A percentile compares a stretch with the other conserved stretches of the same genome.
Evolutionary conservation across 2,113 vertebrate genomes (phyloP).

Genomic region (Alces alces): DNA sequence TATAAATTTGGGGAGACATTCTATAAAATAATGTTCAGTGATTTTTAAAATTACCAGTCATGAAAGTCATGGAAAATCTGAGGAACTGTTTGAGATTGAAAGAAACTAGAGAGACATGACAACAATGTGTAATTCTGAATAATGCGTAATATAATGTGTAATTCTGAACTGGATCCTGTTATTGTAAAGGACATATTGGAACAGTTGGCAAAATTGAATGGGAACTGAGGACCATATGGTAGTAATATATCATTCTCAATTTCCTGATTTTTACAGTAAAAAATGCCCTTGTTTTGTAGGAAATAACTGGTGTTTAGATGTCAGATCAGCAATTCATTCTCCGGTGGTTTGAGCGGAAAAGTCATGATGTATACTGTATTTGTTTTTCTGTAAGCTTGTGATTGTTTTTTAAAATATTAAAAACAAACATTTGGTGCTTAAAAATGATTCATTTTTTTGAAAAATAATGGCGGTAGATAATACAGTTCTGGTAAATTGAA

Average conservation of each 20-base stretch:
- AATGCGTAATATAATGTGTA: background rate
- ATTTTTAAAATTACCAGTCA: background rate
- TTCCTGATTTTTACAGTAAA: background rate
- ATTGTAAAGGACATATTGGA: background rate
- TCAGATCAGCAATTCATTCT: background rate
- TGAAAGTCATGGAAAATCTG: background rate
- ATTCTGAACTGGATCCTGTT: background rate
- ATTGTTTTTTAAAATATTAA: background rate
- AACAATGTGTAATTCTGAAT: background rate
- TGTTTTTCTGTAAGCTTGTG: background rate
- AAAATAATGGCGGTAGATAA: background rate
- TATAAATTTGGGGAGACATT: background rate
- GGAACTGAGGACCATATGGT: background rate
- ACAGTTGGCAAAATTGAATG: background rate
- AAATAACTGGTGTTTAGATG: background rate
- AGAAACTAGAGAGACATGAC: background rate
- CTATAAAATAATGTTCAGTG: background rate
- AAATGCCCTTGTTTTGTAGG: background rate
- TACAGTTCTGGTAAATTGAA: conserved; percentile 21
- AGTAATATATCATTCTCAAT: background rate
- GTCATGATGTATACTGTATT: background rate
- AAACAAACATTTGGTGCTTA: background rate
- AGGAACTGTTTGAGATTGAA: background rate
- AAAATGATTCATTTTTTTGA: background rate
- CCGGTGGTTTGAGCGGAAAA: background rate